phyloP scores from a whole-genome alignment of 2,113 vertebrate genomes.

The Eonycteris spelaea region DNA sequence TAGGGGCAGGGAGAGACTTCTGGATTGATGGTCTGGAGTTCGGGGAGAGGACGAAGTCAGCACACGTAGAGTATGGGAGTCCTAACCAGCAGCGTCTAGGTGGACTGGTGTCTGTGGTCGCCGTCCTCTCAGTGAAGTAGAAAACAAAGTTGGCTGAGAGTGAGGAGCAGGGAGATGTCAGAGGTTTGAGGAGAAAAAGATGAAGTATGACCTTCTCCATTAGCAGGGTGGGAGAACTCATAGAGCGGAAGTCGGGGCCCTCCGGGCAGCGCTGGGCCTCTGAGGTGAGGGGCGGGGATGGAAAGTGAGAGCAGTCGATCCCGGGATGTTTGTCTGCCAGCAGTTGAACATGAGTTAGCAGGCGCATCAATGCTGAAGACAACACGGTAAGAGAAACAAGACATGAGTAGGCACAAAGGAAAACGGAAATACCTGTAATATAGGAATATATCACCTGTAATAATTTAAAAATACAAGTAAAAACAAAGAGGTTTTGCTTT shows the following conservation, averaged over 20 bases:
- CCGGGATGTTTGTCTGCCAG: background rate
- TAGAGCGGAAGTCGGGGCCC: background rate
- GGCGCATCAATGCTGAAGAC: too few relatives aligned
- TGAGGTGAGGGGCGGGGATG: background rate
- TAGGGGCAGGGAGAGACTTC: background rate
- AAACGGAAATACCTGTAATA: background rate
- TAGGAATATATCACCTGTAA: background rate
- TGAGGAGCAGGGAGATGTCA: background rate
- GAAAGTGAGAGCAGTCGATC: background rate
- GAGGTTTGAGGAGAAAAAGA: background rate
- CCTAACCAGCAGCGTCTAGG: background rate
- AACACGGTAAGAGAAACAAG: background rate
- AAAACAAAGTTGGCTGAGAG: background rate
- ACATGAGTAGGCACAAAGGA: background rate
- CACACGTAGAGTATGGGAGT: background rate
- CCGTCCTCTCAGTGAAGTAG: background rate
- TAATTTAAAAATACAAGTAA: background rate
- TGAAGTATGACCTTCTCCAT: background rate
- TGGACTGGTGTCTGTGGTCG: background rate
- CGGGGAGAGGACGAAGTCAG: background rate
- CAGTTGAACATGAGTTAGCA: background rate
- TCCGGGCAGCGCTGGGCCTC: background rate
- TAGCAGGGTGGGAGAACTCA: background rate
- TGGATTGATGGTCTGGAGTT: background rate
- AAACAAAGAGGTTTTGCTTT: background rate